These are phyloP conservation scores for Acomys russatus DNA, from an alignment of 2,797 vertebrate species.

Conservation along the genomic window DNA sequence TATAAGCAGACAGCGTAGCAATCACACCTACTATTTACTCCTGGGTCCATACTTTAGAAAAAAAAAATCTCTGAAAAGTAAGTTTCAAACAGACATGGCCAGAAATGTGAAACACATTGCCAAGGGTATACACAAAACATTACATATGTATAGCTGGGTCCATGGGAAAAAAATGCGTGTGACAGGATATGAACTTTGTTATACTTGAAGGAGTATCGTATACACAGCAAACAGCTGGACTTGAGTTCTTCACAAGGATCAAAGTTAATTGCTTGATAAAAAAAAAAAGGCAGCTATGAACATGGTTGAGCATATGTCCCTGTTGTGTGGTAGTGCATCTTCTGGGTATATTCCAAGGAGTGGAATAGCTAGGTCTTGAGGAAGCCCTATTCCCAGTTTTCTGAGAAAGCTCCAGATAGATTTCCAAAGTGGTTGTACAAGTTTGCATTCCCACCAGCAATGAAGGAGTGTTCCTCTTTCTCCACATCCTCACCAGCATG, in stretches of 20 bases:
- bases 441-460: too few species aligned
- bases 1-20: neutral
- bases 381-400: too few species aligned
- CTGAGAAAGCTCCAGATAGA: too few species aligned
- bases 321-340: too few species aligned
- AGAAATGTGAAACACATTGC: neutral
- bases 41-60: neutral
- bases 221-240: neutral
- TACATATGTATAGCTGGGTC: neutral
- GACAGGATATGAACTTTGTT: neutral
- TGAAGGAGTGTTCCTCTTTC: too few species aligned
- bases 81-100: neutral
- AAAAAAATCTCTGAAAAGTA: neutral
- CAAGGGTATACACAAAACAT: neutral
- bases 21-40: neutral
- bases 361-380: too few species aligned
- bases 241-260: neutral
- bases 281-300: too few species aligned
- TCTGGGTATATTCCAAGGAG: too few species aligned
- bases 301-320: too few species aligned
- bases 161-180: neutral
- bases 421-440: too few species aligned
- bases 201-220: neutral
- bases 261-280: neutral
- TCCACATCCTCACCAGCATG: too few species aligned